Conservation (phyloP, 2,797 vertebrate species). For the Schizopygopsis pylzovi region DNA sequence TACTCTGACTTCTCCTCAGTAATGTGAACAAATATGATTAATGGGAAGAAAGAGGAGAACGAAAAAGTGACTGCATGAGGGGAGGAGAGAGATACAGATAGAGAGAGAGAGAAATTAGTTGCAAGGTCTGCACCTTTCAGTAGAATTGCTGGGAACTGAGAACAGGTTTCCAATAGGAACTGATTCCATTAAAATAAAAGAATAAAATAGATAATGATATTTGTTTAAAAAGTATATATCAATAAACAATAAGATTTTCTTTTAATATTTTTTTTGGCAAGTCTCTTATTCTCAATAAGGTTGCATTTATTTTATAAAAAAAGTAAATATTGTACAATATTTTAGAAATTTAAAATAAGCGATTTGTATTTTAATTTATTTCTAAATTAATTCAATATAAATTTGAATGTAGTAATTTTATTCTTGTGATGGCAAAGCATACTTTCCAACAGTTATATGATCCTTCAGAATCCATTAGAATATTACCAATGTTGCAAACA, state of each 20-base stretch:
- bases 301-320: neutral
- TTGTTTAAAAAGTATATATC: no score
- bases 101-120: neutral
- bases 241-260: neutral
- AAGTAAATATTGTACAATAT: neutral
- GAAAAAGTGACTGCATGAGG: slow-evolving; percentile 5
- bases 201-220: neutral
- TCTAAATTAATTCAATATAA: neutral
- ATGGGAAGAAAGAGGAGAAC: slow-evolving; percentile 20
- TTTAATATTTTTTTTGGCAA: neutral
- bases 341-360: neutral
- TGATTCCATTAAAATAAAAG: neutral
- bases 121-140: neutral
- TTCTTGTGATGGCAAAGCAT: neutral
- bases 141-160: neutral
- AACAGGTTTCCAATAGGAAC: neutral
- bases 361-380: neutral
- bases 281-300: neutral
- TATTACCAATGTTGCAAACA: neutral
- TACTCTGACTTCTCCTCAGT: slow-evolving; percentile 45
- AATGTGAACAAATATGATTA: slow-evolving; percentile 58
- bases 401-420: neutral
- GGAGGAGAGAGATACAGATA: slow-evolving; percentile 12
- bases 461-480: neutral
- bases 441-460: neutral